Base-by-base conservation (phyloP, 2,797 vertebrate genomes). In the Platyrinchus mystaceus region DNA sequence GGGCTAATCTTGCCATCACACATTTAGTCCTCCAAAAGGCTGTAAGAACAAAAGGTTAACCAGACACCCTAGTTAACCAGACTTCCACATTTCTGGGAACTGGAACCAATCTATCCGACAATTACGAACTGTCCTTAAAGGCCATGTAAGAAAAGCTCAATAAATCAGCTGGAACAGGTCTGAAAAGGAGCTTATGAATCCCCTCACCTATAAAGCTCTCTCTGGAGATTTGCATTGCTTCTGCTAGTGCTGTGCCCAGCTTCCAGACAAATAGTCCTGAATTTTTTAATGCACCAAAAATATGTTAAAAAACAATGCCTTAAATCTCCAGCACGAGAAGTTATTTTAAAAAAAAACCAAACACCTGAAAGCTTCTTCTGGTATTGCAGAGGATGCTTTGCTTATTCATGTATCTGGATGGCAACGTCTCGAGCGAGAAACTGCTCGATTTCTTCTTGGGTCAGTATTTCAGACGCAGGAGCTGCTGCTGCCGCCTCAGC, bases 361-460 rank as follows among this genome's bases (percentile, higher is more conserved):
- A 4, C 60, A 56, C 32, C 43, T 62, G 73, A 27, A 82, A 58
- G 60, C 21, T 28, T 41, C 84, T 87, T 34, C 53, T 8, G 56
- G 39, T 26, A 63, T 17, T 4, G 12, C 10, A 3, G 59, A 63
- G 52, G 50, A 60, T 0, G 10, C 47, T 90, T 76, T 41, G 43
- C 81, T 94, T 86, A 97, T 60, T 96, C 96, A 5, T 1, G 81
- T 26, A 97, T 44, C 41, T 93, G 89, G 89, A 97, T 6, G 18
- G 94, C 79, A 46, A 95, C 92, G 2, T 96, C 91, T 78, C 10
- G 95, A 88, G 95, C 46, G 0, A 96, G 93, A 81, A 96, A 95
- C 67, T 83, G 95, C 69, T 97, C 96, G 0, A 97, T 97, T 75
- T 95, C 97, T 64, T 97, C 96, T 66, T 97, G 96, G 47, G 77